phyloP scores from a whole-genome alignment of 30 jellyfish, hydroid and myxozoan genomes.

The Hydractinia echinata region DNA sequence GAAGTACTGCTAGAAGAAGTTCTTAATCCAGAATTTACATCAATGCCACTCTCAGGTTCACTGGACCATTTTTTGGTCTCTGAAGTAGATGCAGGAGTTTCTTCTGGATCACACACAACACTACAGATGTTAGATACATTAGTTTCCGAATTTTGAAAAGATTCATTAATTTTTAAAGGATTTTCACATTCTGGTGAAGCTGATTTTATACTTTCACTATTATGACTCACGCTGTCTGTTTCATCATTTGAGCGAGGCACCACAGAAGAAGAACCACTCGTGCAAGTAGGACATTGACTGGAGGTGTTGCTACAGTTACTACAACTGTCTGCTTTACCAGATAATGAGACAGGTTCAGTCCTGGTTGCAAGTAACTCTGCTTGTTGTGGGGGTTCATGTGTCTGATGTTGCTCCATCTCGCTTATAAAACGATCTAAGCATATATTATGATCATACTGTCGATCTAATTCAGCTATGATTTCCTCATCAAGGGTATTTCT shows the following conservation, averaged over 20 bases:
- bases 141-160: neutral
- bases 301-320: neutral
- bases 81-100: neutral
- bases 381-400: neutral
- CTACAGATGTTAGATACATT: no score
- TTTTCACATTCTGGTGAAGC: neutral
- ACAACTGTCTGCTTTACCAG: conserved; percentile 5
- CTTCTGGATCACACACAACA: neutral
- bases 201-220: neutral
- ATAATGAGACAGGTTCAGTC: neutral
- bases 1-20: neutral
- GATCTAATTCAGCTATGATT: conserved; percentile 1
- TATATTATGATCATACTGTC: conserved; percentile 20
- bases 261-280: conserved; percentile 12
- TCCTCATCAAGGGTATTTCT: neutral
- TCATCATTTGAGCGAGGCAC: conserved; percentile 7
- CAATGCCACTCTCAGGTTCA: conserved; percentile 9
- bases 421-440: conserved; percentile 25
- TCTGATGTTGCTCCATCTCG: conserved; percentile 3
- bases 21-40: neutral
- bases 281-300: neutral
- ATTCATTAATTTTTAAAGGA: neutral
- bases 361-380: neutral
- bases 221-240: neutral
- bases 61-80: neutral